Evolutionary conservation across 2,888 invertebrate species (phyloP).

Genomic region (Andrena chrysosceles): DNA sequence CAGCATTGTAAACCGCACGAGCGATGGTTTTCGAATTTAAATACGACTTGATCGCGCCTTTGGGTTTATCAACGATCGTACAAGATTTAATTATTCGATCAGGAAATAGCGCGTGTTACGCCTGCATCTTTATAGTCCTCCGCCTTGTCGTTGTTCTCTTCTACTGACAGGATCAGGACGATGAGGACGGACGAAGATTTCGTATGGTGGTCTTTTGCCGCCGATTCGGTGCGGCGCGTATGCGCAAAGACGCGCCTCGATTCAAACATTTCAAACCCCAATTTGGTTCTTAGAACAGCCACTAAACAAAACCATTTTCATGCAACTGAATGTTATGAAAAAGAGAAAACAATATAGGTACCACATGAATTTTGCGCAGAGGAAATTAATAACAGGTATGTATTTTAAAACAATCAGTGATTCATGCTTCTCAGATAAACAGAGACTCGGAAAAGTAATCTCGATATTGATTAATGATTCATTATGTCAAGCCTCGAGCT

Average conservation of each 20-base stretch:
- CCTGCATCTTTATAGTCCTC: neutral
- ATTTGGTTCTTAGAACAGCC: neutral
- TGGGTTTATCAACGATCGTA: neutral
- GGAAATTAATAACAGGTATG: no score
- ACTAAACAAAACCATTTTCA: neutral
- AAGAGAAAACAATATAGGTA: neutral
- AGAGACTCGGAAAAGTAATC: neutral
- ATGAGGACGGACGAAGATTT: slow-evolving; percentile 28
- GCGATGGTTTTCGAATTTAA: neutral
- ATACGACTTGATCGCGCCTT: neutral
- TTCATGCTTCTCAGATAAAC: neutral
- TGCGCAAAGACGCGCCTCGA: neutral
- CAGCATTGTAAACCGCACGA: slow-evolving; percentile 10
- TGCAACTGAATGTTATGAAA: no score
- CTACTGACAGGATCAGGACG: slow-evolving; percentile 33
- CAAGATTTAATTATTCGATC: neutral
- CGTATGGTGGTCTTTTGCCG: slow-evolving; percentile 44
- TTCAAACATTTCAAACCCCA: neutral
- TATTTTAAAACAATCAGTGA: no score
- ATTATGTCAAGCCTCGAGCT: no score
- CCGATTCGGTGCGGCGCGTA: slow-evolving; percentile 41
- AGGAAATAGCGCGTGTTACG: neutral
- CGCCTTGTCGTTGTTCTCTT: slow-evolving; percentile 7
- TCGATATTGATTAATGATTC: neutral
- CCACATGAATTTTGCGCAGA: neutral